Percentiles rank a stretch among this genome's conserved stretches.
Conservation (phyloP, 2,113 vertebrate species). For the Holacanthus passer region DNA sequence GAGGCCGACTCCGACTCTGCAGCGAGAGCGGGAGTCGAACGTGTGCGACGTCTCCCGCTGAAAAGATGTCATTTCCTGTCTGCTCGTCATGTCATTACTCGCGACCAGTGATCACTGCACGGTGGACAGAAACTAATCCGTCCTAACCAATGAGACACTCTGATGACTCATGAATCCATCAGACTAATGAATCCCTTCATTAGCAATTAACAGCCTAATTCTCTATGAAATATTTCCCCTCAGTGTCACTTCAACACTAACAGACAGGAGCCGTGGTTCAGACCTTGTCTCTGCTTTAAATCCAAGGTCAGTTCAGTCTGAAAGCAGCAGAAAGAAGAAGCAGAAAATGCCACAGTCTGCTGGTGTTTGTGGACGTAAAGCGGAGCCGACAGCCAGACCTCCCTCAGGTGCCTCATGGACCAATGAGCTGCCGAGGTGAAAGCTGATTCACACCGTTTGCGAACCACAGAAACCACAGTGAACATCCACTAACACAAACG, state of each 20-base stretch:
- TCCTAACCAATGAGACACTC: background rate
- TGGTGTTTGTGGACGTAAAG: background rate
- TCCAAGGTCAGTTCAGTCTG: slow-evolving; percentile 3
- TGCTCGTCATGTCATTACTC: background rate
- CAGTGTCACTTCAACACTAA: background rate
- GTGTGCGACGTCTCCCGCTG: too few species aligned
- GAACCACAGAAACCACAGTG: background rate
- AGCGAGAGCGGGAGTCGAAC: too few species aligned
- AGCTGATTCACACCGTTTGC: background rate
- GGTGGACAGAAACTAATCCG: slow-evolving; percentile 2
- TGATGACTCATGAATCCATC: slow-evolving; percentile 17
- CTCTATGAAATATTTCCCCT: slow-evolving; percentile 18
- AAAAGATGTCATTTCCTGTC: background rate
- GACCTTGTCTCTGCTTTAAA: background rate
- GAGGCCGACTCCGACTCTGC: slow-evolving; percentile 27
- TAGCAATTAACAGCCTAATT: slow-evolving; percentile 40
- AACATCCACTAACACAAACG: background rate
- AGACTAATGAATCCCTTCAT: slow-evolving; percentile 42
- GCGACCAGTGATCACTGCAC: background rate
- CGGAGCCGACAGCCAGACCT: slow-evolving; percentile 18
- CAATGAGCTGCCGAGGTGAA: background rate
- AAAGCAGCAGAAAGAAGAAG: background rate
- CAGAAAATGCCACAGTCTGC: background rate
- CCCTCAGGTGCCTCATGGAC: background rate
- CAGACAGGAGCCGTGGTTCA: background rate